Base-by-base conservation (phyloP, 2,113 vertebrate genomes). In the Neopipo cinnamomea region DNA sequence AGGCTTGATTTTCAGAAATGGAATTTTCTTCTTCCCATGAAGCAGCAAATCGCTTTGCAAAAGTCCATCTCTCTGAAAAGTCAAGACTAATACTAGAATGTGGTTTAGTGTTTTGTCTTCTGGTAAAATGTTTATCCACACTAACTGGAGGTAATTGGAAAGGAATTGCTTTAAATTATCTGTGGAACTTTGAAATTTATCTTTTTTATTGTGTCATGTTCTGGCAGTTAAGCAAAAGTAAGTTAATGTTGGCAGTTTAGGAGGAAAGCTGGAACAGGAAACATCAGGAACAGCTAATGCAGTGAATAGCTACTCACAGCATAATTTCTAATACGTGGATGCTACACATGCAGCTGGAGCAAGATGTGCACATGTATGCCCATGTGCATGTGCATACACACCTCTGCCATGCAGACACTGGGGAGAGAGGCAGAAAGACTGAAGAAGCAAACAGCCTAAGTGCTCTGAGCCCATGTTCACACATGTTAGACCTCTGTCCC, bases 361-460 rank as follows among this genome's bases (percentile, higher is more conserved):
- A 61, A 56, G 33, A 37, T 6, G 1, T 16, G 42, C 6, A 2
- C 24, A 2, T 6, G 24, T 23, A 30, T 17, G 2, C 24, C 14
- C 0, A 0, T 18, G 11, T 25, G 42, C 22, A 6, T 6, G 24
- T 10, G 17, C 4, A 27, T 4, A 8, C n/a, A 16, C 37, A 24
- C 31, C 61, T 65, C 50, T 0, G 1, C 41, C 24, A 20, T 0
- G 4, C n/a, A 33, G 30, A 52, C 22, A 3, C 24, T 3, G 25
- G 74, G 46, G 65, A 55, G 55, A 66, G 72, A 56, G 42, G 46
- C 68, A 70, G 63, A 37, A 42, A 42, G 37, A 33, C 27, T 8
- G 21, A 56, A 74, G 84, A 31, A 71, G 12, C 2, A 1, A 66
- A 33, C 11, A 46, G 33, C 23, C 33, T 1, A 25, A 86, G 55